Evolutionary conservation across 2,888 invertebrate genomes (phyloP), one percentile per base, ranked within the genome.

Genomic region (Ochropacha duplaris): DNA sequence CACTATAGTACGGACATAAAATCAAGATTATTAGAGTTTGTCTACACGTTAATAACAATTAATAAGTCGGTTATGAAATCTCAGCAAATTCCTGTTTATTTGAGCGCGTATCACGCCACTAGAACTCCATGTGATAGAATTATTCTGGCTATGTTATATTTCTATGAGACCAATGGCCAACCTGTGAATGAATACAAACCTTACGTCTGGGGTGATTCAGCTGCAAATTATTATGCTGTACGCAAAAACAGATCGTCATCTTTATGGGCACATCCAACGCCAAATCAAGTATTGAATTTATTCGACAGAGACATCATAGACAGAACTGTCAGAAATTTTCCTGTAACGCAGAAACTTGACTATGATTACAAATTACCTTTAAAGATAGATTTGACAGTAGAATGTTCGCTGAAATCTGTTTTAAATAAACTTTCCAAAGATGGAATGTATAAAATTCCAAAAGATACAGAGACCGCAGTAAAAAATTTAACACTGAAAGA

Each of bases 121-220:
- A 91, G 96, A 49, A 94, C 93, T 51, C 87, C 92, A 11, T 94
- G 95, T 57, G 98, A 98, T 84, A 95, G 96, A 67, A 92, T 95
- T 26, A 93, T 97, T 54, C 86, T 96, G 60, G 89, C 94, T 54
- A 92, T 97, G 63, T 81, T 97, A 57, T 93, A 94, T 66, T 89
- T 94, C 62, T 96, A 96, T 86, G 96, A 97, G 87, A 88, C 87
- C 60, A 94, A 94, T 75, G 95, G 95, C 55, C 90, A 95, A 59
- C 94, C 94, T 22, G 90, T 96, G 12, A 90, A 93, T 54, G 93
- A 95, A 71, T 96, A 94, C 80, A 95, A 96, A 64, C 98, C 98
- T 0, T 96, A 96, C 73, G 88, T 98, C 0, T 98, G 97, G 96
- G 97, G 98, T 0, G 95, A 95, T 78, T 94, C 96, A 2, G 98